Base-by-base conservation (phyloP, 2,888 invertebrate species). In the Metacarcinus magister region DNA sequence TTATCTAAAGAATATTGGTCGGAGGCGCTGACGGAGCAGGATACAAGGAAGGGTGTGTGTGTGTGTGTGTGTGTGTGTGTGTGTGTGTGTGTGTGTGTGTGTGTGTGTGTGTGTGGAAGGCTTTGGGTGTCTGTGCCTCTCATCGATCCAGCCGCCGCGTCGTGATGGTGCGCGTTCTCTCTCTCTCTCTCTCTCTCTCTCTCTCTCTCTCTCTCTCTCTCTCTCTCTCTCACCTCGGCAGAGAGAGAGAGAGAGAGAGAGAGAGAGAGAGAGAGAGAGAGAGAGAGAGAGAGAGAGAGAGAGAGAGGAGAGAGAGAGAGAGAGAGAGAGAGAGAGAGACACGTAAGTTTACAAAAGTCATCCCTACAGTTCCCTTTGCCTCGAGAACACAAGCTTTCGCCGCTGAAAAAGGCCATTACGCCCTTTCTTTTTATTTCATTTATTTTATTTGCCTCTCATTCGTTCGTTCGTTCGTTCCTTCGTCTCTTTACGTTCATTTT, bases 241-340 rank as follows among this genome's bases (percentile, higher is more conserved):
- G 32, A 48, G 43, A 39, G 91, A 44, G 91, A 32, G 87, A 87
- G 87, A 87, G 87, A 87, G 90, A 90, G 32, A 54, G 92, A 54
- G 28, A 32, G 92, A 54, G 39, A 32, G 48, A 54, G 92, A 92
- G 92, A 54, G 48, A 92, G 32, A 90, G 87, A 87, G 87, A 87
- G 87, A 87, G 87, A 82, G 82, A 82, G 67, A 67, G 67, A 67
- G 89, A 89, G 89, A 32, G 23, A n/a, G 2, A 44, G 44, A 16
- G 4, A 1, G 44, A 10, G 91, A 44, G 44, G n/a, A 5, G n/a
- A 48, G 92, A 46, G 48, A 23, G 46, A 44, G 23, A 10, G 48
- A 48, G 44, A 4, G 48, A 28, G 46, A 44, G n/a, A 23, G 46
- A 93, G 23, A 5, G 92, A 32, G 28, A n/a, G 54, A 54, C n/a